Conservation (phyloP, 2,113 vertebrate genomes). For the Ctenodactylus gundi region DNA sequence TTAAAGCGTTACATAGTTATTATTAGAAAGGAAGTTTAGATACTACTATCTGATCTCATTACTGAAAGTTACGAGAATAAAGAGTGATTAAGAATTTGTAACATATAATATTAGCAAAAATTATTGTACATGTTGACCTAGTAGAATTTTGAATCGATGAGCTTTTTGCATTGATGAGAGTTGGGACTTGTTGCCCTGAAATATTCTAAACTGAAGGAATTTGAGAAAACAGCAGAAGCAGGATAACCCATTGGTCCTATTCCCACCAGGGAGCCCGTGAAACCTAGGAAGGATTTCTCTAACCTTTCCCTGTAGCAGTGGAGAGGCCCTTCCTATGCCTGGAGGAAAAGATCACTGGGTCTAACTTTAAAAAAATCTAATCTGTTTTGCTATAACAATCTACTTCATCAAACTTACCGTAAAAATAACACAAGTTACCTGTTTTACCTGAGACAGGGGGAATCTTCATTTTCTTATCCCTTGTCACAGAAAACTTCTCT, state of each 20-base stretch:
- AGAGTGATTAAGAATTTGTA: slow-evolving; percentile 30
- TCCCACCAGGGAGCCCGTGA: background rate
- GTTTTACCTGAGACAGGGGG: background rate
- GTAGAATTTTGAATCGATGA: background rate
- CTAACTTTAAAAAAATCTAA: no score
- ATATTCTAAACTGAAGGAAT: background rate
- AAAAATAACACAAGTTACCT: background rate
- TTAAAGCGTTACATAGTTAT: background rate
- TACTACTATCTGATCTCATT: background rate
- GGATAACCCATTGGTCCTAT: no score
- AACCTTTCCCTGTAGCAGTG: background rate
- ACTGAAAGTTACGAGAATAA: background rate
- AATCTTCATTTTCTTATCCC: background rate
- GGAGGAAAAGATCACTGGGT: background rate
- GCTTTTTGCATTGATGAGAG: background rate
- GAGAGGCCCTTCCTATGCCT: background rate
- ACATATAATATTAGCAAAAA: background rate
- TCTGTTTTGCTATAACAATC: no score
- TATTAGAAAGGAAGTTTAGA: slow-evolving; percentile 4
- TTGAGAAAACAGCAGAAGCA: background rate
- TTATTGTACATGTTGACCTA: background rate
- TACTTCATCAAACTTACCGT: background rate
- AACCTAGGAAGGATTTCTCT: background rate
- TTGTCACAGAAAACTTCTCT: background rate
- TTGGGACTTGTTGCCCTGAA: background rate